These are phyloP conservation scores for Shinisaurus crocodilurus DNA, from an alignment of 2,113 vertebrate genomes.

Conservation along the genomic window DNA sequence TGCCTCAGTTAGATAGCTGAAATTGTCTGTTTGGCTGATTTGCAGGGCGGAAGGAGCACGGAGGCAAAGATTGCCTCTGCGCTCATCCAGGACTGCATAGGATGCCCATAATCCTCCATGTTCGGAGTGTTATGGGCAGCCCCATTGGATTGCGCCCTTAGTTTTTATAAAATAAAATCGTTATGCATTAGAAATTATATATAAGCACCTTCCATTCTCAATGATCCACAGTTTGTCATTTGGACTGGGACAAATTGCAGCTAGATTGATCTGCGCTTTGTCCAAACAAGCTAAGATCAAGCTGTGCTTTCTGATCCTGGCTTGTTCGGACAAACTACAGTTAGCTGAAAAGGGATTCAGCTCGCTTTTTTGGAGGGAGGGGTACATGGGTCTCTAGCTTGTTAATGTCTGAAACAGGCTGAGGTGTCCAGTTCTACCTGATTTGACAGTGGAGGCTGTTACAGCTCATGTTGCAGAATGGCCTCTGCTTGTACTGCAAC, in stretches of 20 bases:
- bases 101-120: no score
- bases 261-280: not conserved
- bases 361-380: no score
- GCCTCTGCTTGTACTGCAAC: not conserved
- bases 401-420: not conserved
- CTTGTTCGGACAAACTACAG: not conserved
- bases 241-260: not conserved
- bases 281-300: not conserved
- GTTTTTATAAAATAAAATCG: no score
- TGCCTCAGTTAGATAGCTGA: no score
- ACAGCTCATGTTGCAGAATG: not conserved
- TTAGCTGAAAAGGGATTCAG: not conserved
- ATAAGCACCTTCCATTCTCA: not conserved
- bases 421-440: not conserved
- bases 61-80: no score
- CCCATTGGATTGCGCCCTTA: no score
- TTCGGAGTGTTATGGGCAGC: no score
- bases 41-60: no score
- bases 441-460: not conserved
- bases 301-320: not conserved
- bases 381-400: not conserved
- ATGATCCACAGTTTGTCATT: not conserved
- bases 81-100: no score
- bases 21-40: no score
- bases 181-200: no score